Base-by-base conservation (phyloP, 2,113 vertebrate genomes). In the Ptilorrhoa leucosticta region DNA sequence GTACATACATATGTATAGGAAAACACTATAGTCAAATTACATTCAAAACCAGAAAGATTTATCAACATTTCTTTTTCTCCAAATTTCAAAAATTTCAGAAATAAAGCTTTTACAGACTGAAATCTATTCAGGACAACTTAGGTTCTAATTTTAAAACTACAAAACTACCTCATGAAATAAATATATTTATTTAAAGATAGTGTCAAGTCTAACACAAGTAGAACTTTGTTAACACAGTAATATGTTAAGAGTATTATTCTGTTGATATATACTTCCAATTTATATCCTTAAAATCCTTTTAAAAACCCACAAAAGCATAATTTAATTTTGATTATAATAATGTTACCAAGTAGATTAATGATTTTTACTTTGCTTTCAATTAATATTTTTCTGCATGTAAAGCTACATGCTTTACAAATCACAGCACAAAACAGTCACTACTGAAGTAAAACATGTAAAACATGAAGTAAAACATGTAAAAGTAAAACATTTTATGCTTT, bases 401-500 rank as follows among this genome's bases (percentile, higher is more conserved):
- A 89, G 26, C 28, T n/a, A 70, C 5, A 68, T 1, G 6, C 16
- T 53, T 78, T 31, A 83, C 24, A 89, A 58, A 73, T 22, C 13
- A 73, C 28, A 50, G 33, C 31, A 61, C n/a, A 80, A 87, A 87
- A 39, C 20, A 87, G 28, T 33, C 26, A 39, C 33, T 78, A 81
- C 17, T 51, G 45, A 6, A 1, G 6, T 51, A 44, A 71, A 82
- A 71, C n/a, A n/a, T n/a, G 10, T 44, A 86, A 64, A 48, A 28
- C 2, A 1, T 19, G n/a, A n/a, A n/a, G n/a, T n/a, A n/a, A n/a
- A n/a, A n/a, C n/a, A 6, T 2, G 6, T 51, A 44, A 71, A 82
- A 71, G 10, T 44, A 86, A 64, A 48, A 28, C 2, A 1, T 19
- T 37, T 80, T 57, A 71, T 24, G 47, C 23, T 94, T 89, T 76